Percentiles rank a stretch among this genome's conserved stretches.
Conservation (phyloP, 1,140 invertebrate genomes). For the Whitmania pigra region DNA sequence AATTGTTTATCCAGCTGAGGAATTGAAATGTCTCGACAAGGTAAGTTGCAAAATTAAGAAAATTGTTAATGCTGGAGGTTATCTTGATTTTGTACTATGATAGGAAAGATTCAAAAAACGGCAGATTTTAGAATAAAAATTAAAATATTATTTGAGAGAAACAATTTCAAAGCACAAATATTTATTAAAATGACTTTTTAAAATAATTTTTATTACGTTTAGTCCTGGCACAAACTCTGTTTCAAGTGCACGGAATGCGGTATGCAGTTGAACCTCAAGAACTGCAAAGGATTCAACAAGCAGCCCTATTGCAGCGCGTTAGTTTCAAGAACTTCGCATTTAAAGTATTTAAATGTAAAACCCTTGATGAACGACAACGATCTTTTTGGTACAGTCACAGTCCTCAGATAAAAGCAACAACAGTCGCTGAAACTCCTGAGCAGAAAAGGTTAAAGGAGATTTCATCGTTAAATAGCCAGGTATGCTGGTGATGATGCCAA, state of each 20-base stretch:
- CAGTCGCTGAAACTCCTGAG: constrained; percentile 7
- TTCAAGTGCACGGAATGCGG: constrained; percentile 14
- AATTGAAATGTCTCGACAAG: constrained; percentile 20
- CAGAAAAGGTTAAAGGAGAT: constrained; percentile 11
- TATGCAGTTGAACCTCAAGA: constrained; percentile 16
- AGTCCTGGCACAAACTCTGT: constrained; percentile 16
- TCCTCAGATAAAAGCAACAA: constrained; percentile 6
- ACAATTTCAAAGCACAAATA: too few relatives aligned
- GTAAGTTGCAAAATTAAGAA: constrained; percentile 3
- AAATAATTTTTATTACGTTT: too few relatives aligned
- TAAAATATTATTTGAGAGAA: too few relatives aligned
- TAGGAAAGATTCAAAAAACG: too few relatives aligned
- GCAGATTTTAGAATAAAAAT: too few relatives aligned
- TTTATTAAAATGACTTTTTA: too few relatives aligned
- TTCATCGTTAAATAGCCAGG: not conserved
- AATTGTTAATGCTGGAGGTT: not conserved
- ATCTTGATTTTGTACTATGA: too few relatives aligned
- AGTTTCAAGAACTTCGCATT: not conserved
- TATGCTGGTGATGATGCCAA: not conserved
- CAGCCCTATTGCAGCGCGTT: constrained; percentile 10
- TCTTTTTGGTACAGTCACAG: not conserved
- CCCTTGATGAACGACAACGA: too few relatives aligned
- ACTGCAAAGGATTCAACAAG: constrained; percentile 13
- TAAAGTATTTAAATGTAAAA: not conserved
- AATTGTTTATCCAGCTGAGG: constrained; percentile 19